Conservation (phyloP, 2,797 vertebrate species). For the Ptychobarbus kaznakovi region DNA sequence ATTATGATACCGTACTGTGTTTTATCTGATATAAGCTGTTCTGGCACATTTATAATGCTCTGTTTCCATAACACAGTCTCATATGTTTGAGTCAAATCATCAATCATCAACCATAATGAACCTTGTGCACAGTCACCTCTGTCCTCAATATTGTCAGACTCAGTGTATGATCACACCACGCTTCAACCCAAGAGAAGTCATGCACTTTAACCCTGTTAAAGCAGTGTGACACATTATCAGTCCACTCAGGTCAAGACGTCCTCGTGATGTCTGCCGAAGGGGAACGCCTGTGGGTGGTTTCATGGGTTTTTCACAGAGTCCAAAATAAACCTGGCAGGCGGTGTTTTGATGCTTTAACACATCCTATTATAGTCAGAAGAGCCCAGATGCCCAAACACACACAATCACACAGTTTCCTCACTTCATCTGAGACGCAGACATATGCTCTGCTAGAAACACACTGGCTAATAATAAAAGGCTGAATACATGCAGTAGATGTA, state of each 20-base stretch:
- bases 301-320: neutral
- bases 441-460: neutral
- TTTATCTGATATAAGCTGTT: neutral
- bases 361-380: conserved; percentile 21
- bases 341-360: conserved; percentile 5
- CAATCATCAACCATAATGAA: conserved; percentile 19
- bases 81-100: neutral
- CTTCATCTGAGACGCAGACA: neutral
- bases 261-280: neutral
- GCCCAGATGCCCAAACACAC: conserved; percentile 21
- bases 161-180: conserved; percentile 17
- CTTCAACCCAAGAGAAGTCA: neutral
- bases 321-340: conserved; percentile 1
- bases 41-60: neutral
- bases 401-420: conserved; percentile 16
- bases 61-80: neutral
- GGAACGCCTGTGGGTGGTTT: neutral
- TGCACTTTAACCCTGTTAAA: conserved; percentile 18
- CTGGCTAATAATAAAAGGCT: neutral
- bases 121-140: conserved; percentile 21
- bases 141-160: conserved; percentile 20
- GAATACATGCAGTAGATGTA: neutral
- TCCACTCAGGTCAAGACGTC: neutral
- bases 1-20: too few relatives aligned
- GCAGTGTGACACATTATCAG: neutral